These are phyloP conservation scores for Dynastes grantii DNA, from an alignment of 2,888 invertebrate genomes.

Conservation along the genomic window DNA sequence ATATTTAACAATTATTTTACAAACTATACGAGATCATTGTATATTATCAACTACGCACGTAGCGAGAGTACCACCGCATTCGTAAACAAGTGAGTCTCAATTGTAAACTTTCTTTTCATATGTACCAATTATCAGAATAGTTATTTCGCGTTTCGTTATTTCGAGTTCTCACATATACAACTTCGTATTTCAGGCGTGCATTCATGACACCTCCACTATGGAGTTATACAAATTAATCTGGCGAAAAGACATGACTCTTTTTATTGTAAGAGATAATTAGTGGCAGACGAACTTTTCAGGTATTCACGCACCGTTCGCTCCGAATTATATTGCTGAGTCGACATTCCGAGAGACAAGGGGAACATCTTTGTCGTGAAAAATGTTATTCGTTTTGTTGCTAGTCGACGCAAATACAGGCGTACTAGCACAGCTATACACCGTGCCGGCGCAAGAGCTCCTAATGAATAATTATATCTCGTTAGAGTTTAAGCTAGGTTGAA, in stretches of 20 bases:
- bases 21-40: not conserved
- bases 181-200: not conserved
- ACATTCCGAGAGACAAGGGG: slow-evolving; percentile 24
- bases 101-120: slow-evolving; percentile 4
- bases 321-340: slow-evolving; percentile 17
- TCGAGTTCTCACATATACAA: slow-evolving; percentile 9
- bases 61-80: not conserved
- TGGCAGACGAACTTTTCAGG: slow-evolving; percentile 23
- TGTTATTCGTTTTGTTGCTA: slow-evolving; percentile 23
- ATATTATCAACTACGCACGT: not conserved
- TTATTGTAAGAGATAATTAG: slow-evolving; percentile 23
- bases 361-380: slow-evolving; percentile 25
- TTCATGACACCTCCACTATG: not conserved
- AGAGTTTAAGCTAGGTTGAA: slow-evolving; percentile 36
- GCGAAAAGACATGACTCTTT: slow-evolving; percentile 25
- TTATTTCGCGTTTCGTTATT: not conserved
- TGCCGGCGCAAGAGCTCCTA: slow-evolving; percentile 26
- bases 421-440: not conserved
- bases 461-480: slow-evolving; percentile 44
- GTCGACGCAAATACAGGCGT: slow-evolving; percentile 2
- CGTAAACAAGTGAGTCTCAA: not conserved
- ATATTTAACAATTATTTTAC: too few relatives aligned
- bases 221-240: slow-evolving; percentile 18
- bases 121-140: slow-evolving; percentile 21
- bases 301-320: not conserved